A percentile compares a stretch with the other conserved stretches of the same genome.
These are phyloP conservation scores for Corvus cornix DNA, from an alignment of 2,113 vertebrate species.

Conservation along the genomic window DNA sequence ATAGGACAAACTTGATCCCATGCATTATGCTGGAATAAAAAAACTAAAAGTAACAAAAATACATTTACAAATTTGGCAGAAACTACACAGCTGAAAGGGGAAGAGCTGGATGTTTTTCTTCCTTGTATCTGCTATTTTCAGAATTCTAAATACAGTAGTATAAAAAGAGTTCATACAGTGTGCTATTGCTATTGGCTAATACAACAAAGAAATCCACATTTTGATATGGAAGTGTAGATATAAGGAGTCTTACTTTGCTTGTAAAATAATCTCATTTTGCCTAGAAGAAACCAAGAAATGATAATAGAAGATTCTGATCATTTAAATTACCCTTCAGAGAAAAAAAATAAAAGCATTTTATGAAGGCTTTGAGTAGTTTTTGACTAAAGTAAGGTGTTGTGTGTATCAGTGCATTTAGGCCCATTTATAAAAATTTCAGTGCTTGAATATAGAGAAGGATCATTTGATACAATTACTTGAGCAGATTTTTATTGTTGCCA, in stretches of 20 bases:
- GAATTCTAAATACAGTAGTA: not conserved
- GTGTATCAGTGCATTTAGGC: not conserved
- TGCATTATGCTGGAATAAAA: not conserved
- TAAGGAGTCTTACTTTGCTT: not conserved
- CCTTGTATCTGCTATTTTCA: not conserved
- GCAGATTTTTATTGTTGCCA: slow-evolving; percentile 25
- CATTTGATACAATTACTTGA: slow-evolving; percentile 32
- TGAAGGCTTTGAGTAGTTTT: not conserved
- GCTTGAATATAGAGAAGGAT: not conserved
- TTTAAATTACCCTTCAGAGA: not conserved
- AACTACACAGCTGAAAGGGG: not conserved
- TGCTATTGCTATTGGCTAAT: not conserved
- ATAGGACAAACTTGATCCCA: not conserved
- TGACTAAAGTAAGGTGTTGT: not conserved
- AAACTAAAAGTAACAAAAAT: not conserved
- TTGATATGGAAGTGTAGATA: not conserved
- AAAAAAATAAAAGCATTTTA: not conserved
- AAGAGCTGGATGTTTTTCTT: not conserved
- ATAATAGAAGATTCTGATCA: not conserved
- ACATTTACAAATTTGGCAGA: not conserved
- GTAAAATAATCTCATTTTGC: not conserved
- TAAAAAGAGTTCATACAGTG: not conserved
- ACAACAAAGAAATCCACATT: not conserved
- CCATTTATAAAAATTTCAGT: not conserved
- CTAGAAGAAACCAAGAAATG: not conserved